Conservation (phyloP, 1,140 invertebrate species). For the Rhizoglyphus robini region DNA sequence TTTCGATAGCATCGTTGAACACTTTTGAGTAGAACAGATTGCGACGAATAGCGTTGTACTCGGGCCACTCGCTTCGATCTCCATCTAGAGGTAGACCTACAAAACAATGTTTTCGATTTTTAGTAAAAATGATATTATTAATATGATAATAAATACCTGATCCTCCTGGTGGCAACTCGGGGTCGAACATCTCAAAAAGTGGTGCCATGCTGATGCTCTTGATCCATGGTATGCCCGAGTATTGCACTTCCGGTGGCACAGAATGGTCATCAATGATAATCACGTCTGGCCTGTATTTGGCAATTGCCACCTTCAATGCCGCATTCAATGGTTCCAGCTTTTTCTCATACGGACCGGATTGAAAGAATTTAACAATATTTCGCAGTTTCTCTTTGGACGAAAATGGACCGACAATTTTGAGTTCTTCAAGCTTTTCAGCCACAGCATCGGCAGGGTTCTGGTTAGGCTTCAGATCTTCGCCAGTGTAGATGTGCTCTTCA, state of each 20-base stretch:
- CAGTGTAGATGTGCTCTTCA: neutral
- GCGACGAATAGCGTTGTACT: neutral
- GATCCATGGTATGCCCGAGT: too few relatives aligned
- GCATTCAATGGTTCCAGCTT: neutral
- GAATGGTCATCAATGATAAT: neutral
- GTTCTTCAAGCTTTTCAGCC: neutral
- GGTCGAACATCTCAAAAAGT: neutral
- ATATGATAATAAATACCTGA: neutral
- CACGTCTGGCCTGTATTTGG: neutral
- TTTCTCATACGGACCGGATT: neutral
- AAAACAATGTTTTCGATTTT: neutral
- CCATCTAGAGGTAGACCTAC: neutral
- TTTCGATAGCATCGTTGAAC: neutral
- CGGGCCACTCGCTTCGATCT: neutral
- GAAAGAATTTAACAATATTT: neutral
- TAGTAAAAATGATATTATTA: neutral
- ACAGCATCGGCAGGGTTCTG: neutral
- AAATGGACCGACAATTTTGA: neutral
- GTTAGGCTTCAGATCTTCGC: neutral
- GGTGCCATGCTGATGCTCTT: neutral
- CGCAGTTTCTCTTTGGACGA: neutral
- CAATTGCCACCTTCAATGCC: neutral
- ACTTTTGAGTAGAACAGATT: neutral
- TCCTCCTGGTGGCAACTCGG: neutral
- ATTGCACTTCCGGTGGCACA: neutral